Evolutionary conservation across 2,113 vertebrate genomes (phyloP).

Genomic region (Protomyctophum bolini): DNA sequence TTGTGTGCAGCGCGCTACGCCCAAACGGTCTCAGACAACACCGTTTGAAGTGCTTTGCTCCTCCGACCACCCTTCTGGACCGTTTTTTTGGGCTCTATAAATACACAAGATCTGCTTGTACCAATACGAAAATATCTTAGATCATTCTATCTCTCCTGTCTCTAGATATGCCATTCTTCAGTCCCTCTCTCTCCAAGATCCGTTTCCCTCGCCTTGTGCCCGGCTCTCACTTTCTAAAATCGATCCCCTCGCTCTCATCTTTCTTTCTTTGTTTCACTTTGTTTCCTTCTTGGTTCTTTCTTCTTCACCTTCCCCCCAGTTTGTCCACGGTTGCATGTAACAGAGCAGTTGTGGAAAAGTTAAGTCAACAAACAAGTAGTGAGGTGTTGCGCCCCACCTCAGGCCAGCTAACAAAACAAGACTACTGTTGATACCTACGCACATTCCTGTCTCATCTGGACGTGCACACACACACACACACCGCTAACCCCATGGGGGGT

Average conservation of each 20-base stretch:
- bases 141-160: slow-evolving; percentile 1
- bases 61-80: neutral
- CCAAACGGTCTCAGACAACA: slow-evolving; percentile 4
- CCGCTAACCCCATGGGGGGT: neutral
- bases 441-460: slow-evolving; percentile 58
- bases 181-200: neutral
- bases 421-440: slow-evolving; percentile 60
- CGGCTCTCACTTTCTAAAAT: neutral
- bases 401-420: slow-evolving; percentile 67
- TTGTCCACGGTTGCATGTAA: slow-evolving; percentile 15
- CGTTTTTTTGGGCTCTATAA: slow-evolving; percentile 1
- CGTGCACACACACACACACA: neutral
- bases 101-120: neutral
- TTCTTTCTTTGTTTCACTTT: neutral
- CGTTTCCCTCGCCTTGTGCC: neutral
- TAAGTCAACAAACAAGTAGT: slow-evolving; percentile 61
- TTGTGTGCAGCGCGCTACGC: too few relatives aligned
- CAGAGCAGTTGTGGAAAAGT: slow-evolving; percentile 33
- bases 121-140: neutral
- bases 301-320: neutral
- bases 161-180: neutral
- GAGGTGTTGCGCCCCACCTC: slow-evolving; percentile 64
- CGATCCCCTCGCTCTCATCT: neutral
- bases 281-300: neutral
- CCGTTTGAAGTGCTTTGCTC: slow-evolving; percentile 24